phyloP scores from a whole-genome alignment of 1,140 invertebrate genomes.

The Drosophila melanica region DNA sequence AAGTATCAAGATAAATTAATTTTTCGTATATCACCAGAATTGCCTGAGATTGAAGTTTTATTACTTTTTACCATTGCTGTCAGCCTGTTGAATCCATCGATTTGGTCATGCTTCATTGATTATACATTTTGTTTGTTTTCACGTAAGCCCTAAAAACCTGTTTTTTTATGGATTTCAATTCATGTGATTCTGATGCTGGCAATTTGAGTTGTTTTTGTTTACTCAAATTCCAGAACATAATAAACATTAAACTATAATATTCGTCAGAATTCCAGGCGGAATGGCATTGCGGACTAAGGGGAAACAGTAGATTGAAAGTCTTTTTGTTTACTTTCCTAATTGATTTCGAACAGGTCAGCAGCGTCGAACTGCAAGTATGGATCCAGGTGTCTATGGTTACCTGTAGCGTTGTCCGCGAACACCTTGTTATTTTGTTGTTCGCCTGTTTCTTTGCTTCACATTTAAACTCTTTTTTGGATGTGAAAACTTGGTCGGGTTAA shows the following conservation, averaged over 20 bases:
- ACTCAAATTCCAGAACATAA: neutral
- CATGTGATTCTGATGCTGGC: too few species aligned
- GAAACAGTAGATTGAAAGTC: constrained; percentile 35
- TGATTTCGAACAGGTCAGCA: constrained; percentile 75
- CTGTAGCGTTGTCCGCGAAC: neutral
- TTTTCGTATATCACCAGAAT: too few species aligned
- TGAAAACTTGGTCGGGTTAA: constrained; percentile 16
- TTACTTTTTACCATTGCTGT: neutral
- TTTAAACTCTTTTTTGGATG: constrained; percentile 33
- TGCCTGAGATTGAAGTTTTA: too few species aligned
- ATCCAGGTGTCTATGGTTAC: neutral
- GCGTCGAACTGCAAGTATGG: constrained; percentile 14
- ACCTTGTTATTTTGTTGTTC: constrained; percentile 2
- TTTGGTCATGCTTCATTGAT: constrained; percentile 41
- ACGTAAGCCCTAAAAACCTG: too few species aligned
- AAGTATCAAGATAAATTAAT: neutral
- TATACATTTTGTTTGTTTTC: too few species aligned
- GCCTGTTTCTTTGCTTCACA: constrained; percentile 47
- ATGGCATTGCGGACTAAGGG: too few species aligned
- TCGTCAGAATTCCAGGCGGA: constrained; percentile 42
- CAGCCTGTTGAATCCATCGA: constrained; percentile 32
- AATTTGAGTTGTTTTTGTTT: too few species aligned
- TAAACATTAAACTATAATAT: neutral
- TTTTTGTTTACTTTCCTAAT: constrained; percentile 70
- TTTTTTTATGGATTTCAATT: too few species aligned